phyloP scores from a whole-genome alignment of 2,113 vertebrate genomes.

The Corapipo altera region DNA sequence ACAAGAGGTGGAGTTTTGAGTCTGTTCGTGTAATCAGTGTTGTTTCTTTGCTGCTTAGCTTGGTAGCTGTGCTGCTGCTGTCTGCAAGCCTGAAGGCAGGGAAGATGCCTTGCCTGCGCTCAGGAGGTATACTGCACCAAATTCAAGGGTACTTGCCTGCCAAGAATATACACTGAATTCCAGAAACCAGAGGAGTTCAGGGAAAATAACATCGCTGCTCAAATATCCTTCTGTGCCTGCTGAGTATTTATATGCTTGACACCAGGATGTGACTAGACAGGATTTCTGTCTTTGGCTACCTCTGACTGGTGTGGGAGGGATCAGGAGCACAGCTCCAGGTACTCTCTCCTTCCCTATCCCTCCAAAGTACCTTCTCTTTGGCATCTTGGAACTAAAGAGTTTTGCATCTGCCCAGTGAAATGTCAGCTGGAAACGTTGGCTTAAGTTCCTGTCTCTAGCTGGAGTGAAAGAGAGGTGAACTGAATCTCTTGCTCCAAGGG shows the following conservation, averaged over 20 bases:
- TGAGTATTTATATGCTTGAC: background rate
- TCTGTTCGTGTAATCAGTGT: background rate
- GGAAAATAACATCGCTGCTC: background rate
- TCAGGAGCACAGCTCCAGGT: background rate
- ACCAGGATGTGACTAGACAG: constrained; percentile 17
- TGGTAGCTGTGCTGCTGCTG: background rate
- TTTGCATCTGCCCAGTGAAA: background rate
- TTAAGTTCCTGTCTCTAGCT: background rate
- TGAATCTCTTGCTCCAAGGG: background rate
- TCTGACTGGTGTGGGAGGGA: background rate
- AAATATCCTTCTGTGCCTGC: constrained; percentile 24
- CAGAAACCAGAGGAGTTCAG: constrained; percentile 8
- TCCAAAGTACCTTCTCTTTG: background rate
- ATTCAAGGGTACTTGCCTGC: constrained; percentile 7
- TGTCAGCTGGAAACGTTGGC: background rate
- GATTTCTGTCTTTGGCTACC: background rate
- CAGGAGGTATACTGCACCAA: background rate
- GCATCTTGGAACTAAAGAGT: background rate
- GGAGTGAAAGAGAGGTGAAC: background rate
- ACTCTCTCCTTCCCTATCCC: background rate
- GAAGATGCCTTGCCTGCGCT: background rate
- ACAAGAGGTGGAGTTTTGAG: background rate
- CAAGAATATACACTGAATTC: background rate
- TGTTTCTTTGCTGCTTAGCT: background rate
- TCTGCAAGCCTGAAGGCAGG: background rate